Conservation (phyloP, 2,797 vertebrate genomes). For the Micropoecilia bifurca region DNA sequence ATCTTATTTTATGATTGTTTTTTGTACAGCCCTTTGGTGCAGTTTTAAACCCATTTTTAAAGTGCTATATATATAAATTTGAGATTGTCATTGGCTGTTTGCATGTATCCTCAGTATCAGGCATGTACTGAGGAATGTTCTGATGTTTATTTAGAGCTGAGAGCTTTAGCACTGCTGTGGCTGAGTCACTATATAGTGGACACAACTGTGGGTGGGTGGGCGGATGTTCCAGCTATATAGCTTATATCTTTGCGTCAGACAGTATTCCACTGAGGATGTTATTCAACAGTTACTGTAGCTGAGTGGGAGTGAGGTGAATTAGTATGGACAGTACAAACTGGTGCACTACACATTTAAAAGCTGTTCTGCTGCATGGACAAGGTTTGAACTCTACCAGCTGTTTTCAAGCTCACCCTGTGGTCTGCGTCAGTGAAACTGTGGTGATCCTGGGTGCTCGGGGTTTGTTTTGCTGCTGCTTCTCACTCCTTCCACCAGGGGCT, state of each 20-base stretch:
- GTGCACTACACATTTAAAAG: neutral
- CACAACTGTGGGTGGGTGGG: constrained; percentile 1
- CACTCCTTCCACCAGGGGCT: too few relatives aligned
- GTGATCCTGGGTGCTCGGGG: too few relatives aligned
- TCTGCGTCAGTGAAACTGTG: neutral
- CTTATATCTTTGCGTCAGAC: neutral
- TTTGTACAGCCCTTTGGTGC: neutral
- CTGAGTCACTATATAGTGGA: constrained; percentile 1
- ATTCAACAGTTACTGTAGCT: constrained; percentile 2
- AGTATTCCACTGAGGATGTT: neutral
- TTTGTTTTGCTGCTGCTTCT: too few relatives aligned
- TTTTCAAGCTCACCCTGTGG: constrained; percentile 12
- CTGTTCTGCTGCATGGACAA: neutral
- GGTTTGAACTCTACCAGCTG: constrained; percentile 8
- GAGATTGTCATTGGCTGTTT: neutral
- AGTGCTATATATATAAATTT: too few relatives aligned
- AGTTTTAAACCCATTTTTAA: too few relatives aligned
- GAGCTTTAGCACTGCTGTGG: neutral
- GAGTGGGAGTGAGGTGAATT: constrained; percentile 7
- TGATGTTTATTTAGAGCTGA: neutral
- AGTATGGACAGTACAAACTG: neutral
- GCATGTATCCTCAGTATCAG: neutral
- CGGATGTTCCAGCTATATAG: neutral
- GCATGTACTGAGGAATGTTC: neutral
- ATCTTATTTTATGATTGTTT: neutral